Evolutionary conservation across 2,113 vertebrate species (phyloP).

Genomic region (Fregata magnificens): DNA sequence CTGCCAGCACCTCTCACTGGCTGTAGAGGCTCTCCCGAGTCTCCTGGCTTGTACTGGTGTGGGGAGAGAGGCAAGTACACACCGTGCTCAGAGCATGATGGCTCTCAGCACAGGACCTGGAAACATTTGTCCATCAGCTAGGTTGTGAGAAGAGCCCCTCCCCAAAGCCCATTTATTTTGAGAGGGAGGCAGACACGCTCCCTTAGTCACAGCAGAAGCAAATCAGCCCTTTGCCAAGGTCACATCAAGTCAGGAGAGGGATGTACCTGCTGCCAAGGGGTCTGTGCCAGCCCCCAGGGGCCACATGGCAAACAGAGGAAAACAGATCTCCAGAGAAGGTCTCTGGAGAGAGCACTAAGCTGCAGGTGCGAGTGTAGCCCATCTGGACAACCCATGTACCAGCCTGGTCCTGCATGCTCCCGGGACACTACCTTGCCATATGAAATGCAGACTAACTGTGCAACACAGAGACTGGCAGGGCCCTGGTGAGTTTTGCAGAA

Average conservation of each 20-base stretch:
- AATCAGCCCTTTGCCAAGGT: neutral
- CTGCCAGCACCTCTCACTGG: neutral
- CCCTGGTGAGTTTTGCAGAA: neutral
- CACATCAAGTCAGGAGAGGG: neutral
- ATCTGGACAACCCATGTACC: neutral
- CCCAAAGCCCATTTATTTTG: neutral
- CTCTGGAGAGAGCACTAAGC: neutral
- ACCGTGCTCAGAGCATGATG: neutral
- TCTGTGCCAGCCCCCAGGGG: neutral
- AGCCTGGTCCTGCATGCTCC: neutral
- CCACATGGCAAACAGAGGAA: neutral
- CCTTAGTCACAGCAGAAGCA: neutral
- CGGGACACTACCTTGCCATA: rapidly evolving
- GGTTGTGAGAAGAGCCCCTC: neutral
- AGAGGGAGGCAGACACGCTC: neutral
- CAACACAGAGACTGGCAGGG: neutral
- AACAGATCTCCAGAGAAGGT: neutral
- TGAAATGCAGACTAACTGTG: neutral
- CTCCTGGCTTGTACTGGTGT: neutral
- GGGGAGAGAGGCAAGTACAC: neutral
- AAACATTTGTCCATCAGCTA: neutral
- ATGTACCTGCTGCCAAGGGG: neutral
- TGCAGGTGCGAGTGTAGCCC: neutral
- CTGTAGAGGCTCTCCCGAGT: neutral
- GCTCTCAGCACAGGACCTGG: neutral